These are phyloP conservation scores for Spinus pinus DNA, from an alignment of 2,797 vertebrate genomes.

Conservation along the genomic window DNA sequence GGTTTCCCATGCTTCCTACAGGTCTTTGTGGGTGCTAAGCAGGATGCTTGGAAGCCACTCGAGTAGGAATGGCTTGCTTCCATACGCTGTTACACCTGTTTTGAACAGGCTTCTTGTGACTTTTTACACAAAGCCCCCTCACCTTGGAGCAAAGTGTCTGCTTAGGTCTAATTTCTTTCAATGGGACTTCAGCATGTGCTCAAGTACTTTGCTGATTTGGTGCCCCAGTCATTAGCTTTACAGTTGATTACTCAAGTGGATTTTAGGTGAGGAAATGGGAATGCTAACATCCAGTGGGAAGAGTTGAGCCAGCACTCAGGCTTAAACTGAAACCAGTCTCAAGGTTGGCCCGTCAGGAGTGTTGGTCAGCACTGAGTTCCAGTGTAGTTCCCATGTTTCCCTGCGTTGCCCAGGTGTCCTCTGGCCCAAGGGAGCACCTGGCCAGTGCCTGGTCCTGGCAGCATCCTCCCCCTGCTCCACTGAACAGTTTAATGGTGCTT, in stretches of 20 bases:
- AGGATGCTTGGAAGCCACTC: background rate
- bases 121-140: background rate
- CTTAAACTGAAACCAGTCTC: background rate
- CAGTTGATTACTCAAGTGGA: slow-evolving; percentile 56
- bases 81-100: background rate
- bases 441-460: background rate
- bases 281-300: background rate
- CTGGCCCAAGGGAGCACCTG: background rate
- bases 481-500: background rate
- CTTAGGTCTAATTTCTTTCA: slow-evolving; percentile 6
- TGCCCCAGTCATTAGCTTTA: slow-evolving; percentile 1
- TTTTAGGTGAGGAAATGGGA: background rate
- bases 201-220: slow-evolving; percentile 38
- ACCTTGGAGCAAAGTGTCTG: background rate
- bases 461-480: background rate
- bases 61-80: background rate
- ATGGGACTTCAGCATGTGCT: slow-evolving; percentile 34
- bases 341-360: accelerated
- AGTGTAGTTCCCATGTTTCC: accelerated
- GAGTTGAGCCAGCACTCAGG: background rate
- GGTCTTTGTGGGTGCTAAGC: background rate
- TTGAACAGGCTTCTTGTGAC: background rate
- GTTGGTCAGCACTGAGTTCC: accelerated
- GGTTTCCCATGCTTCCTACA: background rate
- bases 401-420: accelerated